Evolutionary conservation across 2,113 vertebrate genomes (phyloP), one percentile per base, ranked within the genome.

Genomic region (Mellivora capensis): DNA sequence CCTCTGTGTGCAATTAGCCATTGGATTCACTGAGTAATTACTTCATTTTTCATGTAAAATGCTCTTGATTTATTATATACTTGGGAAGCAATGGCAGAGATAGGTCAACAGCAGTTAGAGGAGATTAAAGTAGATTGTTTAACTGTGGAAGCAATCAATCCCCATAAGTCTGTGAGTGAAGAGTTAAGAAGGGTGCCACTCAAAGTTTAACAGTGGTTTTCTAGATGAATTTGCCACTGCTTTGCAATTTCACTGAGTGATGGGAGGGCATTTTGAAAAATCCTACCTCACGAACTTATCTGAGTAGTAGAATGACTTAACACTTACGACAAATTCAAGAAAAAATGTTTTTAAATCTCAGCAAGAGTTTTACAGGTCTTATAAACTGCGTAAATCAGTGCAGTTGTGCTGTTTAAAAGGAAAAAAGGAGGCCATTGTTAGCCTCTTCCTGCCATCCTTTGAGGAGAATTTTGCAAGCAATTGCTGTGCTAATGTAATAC

Each of bases 1-100:
- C 98, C 99, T 98, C 98, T 76, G 6, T 98, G 98, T 97, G 98
- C 99, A 99, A 99, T 99, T 99, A 99, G 97, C 98, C 98, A 97
- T 98, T 98, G 98, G 98, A 99, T 99, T 99, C 99, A 98, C 98
- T 64, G 95, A 99, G 98, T 99, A 99, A 99, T 99, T 99, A 99
- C 99, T 99, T 99, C 98, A 99, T 99, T 99, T 99, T 99, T 99
- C 98, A 99, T 98, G 98, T 99, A 98, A 99, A 99, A 99, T 98
- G 97, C 77, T 91, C 98, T 99, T 99, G 99, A 99, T 99, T 99
- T 99, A 99, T 99, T 98, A 98, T 98, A 97, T 98, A 97, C 93
- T 98, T 98, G 98, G 98, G 96, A 98, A 96, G 87, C 98, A 98
- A 98, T 98, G 98, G 98, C 98, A 99, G 97, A 97, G 98, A 97